A percentile compares a stretch with the other conserved stretches of the same genome.
Conservation (phyloP, 2,113 vertebrate genomes). For the Aviceda subcristata region DNA sequence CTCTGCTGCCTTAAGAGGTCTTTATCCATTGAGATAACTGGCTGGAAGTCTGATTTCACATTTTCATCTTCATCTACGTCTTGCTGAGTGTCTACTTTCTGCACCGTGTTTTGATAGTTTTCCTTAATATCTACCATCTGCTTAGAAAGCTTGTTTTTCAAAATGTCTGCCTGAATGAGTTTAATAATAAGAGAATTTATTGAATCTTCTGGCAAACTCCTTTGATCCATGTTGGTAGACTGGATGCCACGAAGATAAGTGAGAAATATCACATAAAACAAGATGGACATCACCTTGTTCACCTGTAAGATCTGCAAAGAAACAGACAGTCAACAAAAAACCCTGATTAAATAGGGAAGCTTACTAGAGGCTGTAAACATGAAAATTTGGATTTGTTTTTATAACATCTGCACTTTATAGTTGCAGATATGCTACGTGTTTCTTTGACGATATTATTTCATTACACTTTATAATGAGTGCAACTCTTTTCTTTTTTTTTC, state of each 20-base stretch:
- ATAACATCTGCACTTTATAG: not conserved
- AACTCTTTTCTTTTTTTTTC: not conserved
- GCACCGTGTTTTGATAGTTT: conserved; percentile 56
- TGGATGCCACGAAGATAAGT: conserved; percentile 96
- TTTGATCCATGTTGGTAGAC: conserved; percentile 90
- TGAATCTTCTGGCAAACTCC: conserved; percentile 86
- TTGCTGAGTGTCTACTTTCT: conserved; percentile 52
- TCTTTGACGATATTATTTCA: not conserved
- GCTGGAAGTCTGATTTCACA: conserved; percentile 72
- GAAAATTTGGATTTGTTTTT: not conserved
- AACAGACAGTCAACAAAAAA: conserved; percentile 32
- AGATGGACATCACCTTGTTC: conserved; percentile 99
- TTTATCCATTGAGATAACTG: conserved; percentile 75
- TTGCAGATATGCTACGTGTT: not conserved
- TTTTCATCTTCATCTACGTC: conserved; percentile 56
- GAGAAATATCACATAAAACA: conserved; percentile 98
- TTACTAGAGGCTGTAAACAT: not conserved
- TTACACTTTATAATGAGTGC: not conserved
- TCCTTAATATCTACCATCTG: conserved; percentile 73
- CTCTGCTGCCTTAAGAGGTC: conserved; percentile 89
- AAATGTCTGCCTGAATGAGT: conserved; percentile 93
- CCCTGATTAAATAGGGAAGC: not conserved
- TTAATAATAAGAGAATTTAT: conserved; percentile 95
- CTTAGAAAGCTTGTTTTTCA: conserved; percentile 81
- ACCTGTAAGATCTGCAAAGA: conserved; percentile 94